Percentiles rank a stretch among this genome's conserved stretches.
These are phyloP conservation scores for Exephanes ischioxanthus DNA, from an alignment of 2,888 invertebrate species.

Conservation along the genomic window DNA sequence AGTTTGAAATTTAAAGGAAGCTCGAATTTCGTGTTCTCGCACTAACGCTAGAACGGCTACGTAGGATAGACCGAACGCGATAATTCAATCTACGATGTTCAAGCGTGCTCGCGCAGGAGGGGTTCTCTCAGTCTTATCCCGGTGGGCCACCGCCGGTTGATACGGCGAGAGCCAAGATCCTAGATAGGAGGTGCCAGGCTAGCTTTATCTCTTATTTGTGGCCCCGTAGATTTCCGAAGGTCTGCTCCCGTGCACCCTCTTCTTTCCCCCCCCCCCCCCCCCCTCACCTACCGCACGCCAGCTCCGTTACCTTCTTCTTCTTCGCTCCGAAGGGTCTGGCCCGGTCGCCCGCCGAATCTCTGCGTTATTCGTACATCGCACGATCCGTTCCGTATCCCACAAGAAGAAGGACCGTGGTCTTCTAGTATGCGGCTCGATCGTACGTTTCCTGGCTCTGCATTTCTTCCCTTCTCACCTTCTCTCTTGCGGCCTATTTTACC, in stretches of 20 bases:
- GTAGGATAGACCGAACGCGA: conserved; percentile 69
- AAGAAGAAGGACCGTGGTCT: conserved; percentile 38
- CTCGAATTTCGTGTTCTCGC: conserved; percentile 59
- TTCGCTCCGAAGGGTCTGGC: conserved; percentile 13
- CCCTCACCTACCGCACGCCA: conserved; percentile 9
- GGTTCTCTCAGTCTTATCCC: conserved; percentile 72
- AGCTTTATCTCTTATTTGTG: conserved; percentile 80
- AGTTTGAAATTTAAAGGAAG: conserved; percentile 63
- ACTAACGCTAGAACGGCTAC: conserved; percentile 1
- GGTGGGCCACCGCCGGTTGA: conserved; percentile 61
- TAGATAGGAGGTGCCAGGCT: conserved; percentile 75
- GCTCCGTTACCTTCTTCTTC: conserved; percentile 26
- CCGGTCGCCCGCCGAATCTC: conserved; percentile 58
- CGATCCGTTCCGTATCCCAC: conserved; percentile 26
- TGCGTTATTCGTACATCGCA: conserved; percentile 45
- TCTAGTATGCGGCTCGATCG: conserved; percentile 47
- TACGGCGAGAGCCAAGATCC: conserved; percentile 72
- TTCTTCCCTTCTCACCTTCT: conserved; percentile 13
- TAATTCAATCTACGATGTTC: conserved; percentile 77
- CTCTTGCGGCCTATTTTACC: conserved; percentile 20
- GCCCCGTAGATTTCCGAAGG: conserved; percentile 76
- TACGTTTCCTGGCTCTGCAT: conserved; percentile 26
- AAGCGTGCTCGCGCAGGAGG: conserved; percentile 46
- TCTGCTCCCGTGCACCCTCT: conserved; percentile 61
- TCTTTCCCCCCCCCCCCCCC: conserved; percentile 22